phyloP scores from a whole-genome alignment of 2,113 vertebrate genomes.

The Colius striatus region DNA sequence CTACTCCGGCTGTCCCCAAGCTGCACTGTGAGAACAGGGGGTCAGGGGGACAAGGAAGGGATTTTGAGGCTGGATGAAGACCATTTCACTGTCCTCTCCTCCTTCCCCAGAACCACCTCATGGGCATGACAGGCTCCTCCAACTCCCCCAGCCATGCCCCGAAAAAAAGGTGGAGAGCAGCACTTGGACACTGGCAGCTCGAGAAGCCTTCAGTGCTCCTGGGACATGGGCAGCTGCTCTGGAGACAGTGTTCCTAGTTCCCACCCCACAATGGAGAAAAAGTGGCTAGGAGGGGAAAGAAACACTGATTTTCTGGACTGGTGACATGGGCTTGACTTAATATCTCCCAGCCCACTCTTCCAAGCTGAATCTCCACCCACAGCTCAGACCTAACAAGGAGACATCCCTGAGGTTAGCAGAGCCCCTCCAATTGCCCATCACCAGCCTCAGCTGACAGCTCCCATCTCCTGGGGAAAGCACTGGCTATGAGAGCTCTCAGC shows the following conservation, averaged over 20 bases:
- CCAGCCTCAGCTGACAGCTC: not conserved
- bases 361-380: not conserved
- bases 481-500: not conserved
- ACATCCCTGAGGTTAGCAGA: not conserved
- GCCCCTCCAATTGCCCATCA: not conserved
- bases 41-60: not conserved
- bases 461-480: not conserved
- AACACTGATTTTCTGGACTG: not conserved
- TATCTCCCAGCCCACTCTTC: not conserved
- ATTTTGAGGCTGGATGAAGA: not conserved
- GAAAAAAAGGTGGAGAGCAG: not conserved
- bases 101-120: accelerated
- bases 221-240: not conserved
- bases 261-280: not conserved
- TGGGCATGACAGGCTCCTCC: accelerated
- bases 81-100: not conserved
- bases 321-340: not conserved
- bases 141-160: not conserved
- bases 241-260: not conserved
- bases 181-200: not conserved
- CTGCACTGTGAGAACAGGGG: not conserved
- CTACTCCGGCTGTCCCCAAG: not conserved
- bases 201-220: not conserved
- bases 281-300: not conserved
- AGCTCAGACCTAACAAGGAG: not conserved